These are phyloP conservation scores for Artemisiospiza belli DNA, from an alignment of 2,113 vertebrate genomes.

Conservation along the genomic window DNA sequence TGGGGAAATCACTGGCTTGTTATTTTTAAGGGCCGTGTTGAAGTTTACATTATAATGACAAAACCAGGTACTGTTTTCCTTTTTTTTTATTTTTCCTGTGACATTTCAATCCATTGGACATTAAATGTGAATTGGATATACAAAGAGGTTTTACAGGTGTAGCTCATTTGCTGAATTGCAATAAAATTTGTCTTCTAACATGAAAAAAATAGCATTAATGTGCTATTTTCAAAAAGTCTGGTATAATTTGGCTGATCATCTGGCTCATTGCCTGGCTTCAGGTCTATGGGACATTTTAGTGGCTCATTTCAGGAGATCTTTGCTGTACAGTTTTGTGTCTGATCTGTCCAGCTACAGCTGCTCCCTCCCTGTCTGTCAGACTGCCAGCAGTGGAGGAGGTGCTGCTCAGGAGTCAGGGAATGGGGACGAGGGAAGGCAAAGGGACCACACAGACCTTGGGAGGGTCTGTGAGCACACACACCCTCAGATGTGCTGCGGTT, in stretches of 20 bases:
- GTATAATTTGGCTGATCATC: not conserved
- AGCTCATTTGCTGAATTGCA: constrained; percentile 61
- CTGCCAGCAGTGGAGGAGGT: not conserved
- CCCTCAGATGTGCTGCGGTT: not conserved
- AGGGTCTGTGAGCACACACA: not conserved
- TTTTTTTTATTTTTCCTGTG: constrained; percentile 42
- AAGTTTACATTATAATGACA: constrained; percentile 49
- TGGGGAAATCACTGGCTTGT: constrained; percentile 24
- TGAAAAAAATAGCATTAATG: constrained; percentile 54
- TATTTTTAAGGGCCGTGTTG: not conserved
- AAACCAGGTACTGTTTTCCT: constrained; percentile 55
- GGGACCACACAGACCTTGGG: not conserved
- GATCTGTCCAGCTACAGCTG: not conserved
- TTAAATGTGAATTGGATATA: constrained; percentile 55
- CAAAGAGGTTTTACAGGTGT: constrained; percentile 44
- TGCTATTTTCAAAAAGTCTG: constrained; percentile 31
- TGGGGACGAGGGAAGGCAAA: not conserved
- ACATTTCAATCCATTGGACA: constrained; percentile 37
- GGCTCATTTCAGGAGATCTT: not conserved
- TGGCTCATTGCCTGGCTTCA: not conserved
- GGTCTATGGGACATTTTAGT: not conserved
- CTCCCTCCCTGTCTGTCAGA: not conserved
- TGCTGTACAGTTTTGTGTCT: not conserved
- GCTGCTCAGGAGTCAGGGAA: not conserved
- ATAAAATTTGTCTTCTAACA: constrained; percentile 63